Base-by-base conservation (phyloP, 2,888 invertebrate genomes). In the Sabellastarte sp. region DNA sequence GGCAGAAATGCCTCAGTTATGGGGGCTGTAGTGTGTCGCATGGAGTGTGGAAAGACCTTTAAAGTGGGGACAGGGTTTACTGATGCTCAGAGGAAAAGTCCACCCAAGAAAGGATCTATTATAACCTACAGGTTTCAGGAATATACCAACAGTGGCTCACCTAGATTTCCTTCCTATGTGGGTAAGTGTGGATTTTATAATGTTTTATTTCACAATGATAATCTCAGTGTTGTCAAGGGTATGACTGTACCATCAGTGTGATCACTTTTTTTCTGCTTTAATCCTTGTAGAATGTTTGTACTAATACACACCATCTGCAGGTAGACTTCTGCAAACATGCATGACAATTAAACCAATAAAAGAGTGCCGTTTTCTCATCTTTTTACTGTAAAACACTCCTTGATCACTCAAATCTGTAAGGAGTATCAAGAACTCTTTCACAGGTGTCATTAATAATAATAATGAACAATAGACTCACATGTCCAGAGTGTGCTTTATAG, bases 71-170 rank as follows among this genome's bases (percentile, higher is more conserved):
- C 79, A 59, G 80, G 80, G 77, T 79, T 80, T 66, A 71, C 73
- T 4, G 76, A 80, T 67, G 76, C 77, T 63, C 75, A 80, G 51
- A 66, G 78, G 31, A 68, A 73, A 58, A 74, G 73, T 51, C 81
- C 81, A 55, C 81, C 81, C 0, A 81, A 80, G 66, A 78, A 73
- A 30, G 80, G 80, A 2, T 72, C 75, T 51, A 80, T 81, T 63
- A 81, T 81, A 58, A 81, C 81, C 26, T 81, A 80, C 73, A 77
- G 77, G 63, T 81, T 80, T 65, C 81, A 81, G 65, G 81, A 81
- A 68, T 76, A 77, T 30, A 76, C 77, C 15, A 78, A 80, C 69
- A 72, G 76, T 24, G 81, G 81, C 1, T 67, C 68, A 28, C 81
- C 81, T 15, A 65, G 81, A 33, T 81, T 81, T 67, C 81, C 81